These are phyloP conservation scores for human (Homo sapiens) DNA, from an alignment of 2,113 vertebrate genomes.

Conservation along the genomic window GRCh38 chr3:66803501-66804000, in stretches of 20 bases:
- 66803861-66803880: conserved; percentile 3
- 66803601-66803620: background rate
- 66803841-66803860: background rate
- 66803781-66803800: background rate
- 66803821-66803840: background rate
- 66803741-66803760: background rate
- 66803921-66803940: background rate
- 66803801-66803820: background rate
- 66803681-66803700: fast-evolving
- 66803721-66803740: background rate
- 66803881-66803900: background rate
- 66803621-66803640: background rate
- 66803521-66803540: background rate
- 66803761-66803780: background rate
- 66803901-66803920: conserved; percentile 5
- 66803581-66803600: background rate
- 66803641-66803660: too few species aligned
- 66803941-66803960: background rate
- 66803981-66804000: conserved; percentile 39
- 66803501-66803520: background rate
- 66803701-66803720: background rate
- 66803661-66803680: background rate
- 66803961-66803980: conserved; percentile 43
- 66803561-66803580: background rate
- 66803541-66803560: background rate